Base-by-base conservation (phyloP, 1,140 invertebrate genomes). In the Rhyzopertha dominica region DNA sequence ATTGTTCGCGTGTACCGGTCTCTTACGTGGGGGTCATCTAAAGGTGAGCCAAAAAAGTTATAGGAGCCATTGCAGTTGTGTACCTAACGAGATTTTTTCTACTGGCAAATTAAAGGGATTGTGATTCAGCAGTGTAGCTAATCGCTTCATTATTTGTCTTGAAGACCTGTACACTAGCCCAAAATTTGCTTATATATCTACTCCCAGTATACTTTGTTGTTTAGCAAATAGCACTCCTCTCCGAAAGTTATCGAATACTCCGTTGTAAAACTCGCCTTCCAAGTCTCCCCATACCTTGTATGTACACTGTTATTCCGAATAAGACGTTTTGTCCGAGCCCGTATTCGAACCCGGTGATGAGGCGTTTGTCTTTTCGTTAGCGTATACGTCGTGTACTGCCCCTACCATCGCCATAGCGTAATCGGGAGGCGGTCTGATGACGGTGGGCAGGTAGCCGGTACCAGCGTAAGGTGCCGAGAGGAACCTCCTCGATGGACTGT, bases 401-500 rank as follows among this genome's bases (percentile, higher is more conserved):
- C 58, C 58, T 22, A 61, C 53, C 50, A 62, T 49, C 4, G 53
- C 57, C 4, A 56, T 25, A 7, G 54, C 42, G 31, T 66, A 66
- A 36, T 67, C 63, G n/a, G 55, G 41, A 4, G 65, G 65, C 4
- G 85, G 82, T 46, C 82, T 70, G 34, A 89, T 83, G 1, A 89
- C 82, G 0, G 84, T 85, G 0, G 85, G 82, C 37, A 89, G 64
- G 61, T 87, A 88, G 0, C 84, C 85, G 0, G 85, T 87, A 2
- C 85, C 85, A 18, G 81, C 79, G 59, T 87, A 89, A 0, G 84
- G 85, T 0, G 85, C 84, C 0, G 84, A 80, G 0, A 89, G 70
- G 60, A 89, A 87, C 39, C 85, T 74, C 52, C 80, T 69, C 5
- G 79, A 77, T 49, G 52, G 76, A 66, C 41, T 78, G 72, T 34